Conservation (phyloP, 2,888 invertebrate species). For the Latheticus oryzae region DNA sequence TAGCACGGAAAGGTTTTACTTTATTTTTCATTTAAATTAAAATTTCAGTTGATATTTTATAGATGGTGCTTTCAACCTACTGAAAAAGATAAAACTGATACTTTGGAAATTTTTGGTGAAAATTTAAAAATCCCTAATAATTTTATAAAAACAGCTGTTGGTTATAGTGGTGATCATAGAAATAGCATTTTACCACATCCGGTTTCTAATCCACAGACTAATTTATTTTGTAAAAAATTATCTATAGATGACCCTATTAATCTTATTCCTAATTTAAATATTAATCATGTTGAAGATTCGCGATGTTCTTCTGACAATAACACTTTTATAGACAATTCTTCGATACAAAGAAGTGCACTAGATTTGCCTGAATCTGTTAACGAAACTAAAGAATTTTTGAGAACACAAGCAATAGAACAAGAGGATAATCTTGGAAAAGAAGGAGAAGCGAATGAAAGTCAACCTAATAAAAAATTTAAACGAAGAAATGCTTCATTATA, state of each 20-base stretch:
- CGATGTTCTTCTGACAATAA: slow-evolving; percentile 6
- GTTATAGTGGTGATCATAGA: slow-evolving; percentile 67
- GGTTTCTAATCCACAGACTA: slow-evolving; percentile 77
- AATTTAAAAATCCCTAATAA: slow-evolving; percentile 80
- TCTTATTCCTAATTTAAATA: slow-evolving; percentile 69
- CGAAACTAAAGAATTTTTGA: slow-evolving; percentile 7
- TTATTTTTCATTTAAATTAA: slow-evolving; percentile 41
- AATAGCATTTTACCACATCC: slow-evolving; percentile 62
- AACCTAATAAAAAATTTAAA: slow-evolving; percentile 54
- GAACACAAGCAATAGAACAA: no score
- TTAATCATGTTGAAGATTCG: slow-evolving; percentile 2
- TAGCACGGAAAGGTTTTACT: slow-evolving; percentile 76
- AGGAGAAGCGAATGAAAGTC: not conserved
- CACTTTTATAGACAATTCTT: slow-evolving; percentile 1
- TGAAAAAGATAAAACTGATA: slow-evolving; percentile 75
- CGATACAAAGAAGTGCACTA: slow-evolving; percentile 2
- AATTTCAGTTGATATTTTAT: slow-evolving; percentile 51
- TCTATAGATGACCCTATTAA: slow-evolving; percentile 86
- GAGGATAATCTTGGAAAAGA: not conserved
- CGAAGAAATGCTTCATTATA: slow-evolving; percentile 63
- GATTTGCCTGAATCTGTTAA: slow-evolving; percentile 10
- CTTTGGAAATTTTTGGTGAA: slow-evolving; percentile 74
- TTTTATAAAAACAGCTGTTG: slow-evolving; percentile 81
- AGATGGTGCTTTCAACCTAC: slow-evolving; percentile 82
- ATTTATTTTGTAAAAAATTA: slow-evolving; percentile 74